phyloP scores from a whole-genome alignment of 2,888 invertebrate species.

The Drosophila merina region DNA sequence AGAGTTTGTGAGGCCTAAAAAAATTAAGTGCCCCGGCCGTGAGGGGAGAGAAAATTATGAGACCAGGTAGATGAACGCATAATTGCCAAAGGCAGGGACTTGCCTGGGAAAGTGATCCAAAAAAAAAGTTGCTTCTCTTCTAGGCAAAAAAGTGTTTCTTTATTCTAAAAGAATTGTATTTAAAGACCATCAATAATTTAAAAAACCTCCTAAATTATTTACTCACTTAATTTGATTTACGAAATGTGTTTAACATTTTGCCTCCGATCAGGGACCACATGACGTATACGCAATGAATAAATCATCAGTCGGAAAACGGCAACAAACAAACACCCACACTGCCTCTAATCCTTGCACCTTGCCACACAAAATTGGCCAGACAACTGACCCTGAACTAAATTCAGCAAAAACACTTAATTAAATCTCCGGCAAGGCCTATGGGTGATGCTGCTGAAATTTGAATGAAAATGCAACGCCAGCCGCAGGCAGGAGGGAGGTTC shows the following conservation, averaged over 20 bases:
- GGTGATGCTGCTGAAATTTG: slow-evolving; percentile 58
- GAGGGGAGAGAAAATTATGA: slow-evolving; percentile 43
- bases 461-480: slow-evolving; percentile 41
- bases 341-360: slow-evolving; percentile 9
- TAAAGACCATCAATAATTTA: background rate
- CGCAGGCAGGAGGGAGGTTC: slow-evolving; percentile 34
- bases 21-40: slow-evolving; percentile 2
- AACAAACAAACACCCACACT: slow-evolving; percentile 13
- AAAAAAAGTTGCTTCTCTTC: background rate
- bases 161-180: background rate
- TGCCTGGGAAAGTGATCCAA: slow-evolving; percentile 17
- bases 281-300: slow-evolving; percentile 71
- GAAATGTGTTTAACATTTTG: slow-evolving; percentile 28
- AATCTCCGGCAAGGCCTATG: slow-evolving; percentile 52
- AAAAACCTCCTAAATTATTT: slow-evolving; percentile 8
- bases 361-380: slow-evolving; percentile 60
- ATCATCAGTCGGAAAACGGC: slow-evolving; percentile 46
- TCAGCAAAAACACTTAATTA: slow-evolving; percentile 61
- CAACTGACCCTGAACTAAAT: slow-evolving; percentile 78
- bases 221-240: slow-evolving; percentile 20
- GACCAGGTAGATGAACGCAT: slow-evolving; percentile 47
- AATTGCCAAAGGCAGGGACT: slow-evolving; percentile 25
- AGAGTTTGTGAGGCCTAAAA: slow-evolving; percentile 40
- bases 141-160: background rate
- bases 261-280: slow-evolving; percentile 45